Percentiles rank a stretch among this genome's conserved stretches.
These are phyloP conservation scores for Paradisaea rubra DNA, from an alignment of 2,113 vertebrate species.

Conservation along the genomic window DNA sequence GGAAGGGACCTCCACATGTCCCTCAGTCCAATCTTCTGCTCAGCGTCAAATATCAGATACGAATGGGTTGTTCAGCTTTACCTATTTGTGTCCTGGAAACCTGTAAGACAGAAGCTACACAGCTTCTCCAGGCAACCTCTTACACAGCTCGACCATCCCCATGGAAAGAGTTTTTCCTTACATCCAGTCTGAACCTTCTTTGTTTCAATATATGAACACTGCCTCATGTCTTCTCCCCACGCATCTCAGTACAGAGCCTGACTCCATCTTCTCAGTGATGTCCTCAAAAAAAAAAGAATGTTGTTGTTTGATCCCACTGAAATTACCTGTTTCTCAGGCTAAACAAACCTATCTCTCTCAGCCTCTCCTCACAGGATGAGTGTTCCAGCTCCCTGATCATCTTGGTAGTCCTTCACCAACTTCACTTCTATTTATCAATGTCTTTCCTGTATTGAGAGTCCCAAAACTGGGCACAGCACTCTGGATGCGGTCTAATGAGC, in stretches of 20 bases:
- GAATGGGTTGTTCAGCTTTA: neutral
- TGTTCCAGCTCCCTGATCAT: neutral
- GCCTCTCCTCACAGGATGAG: neutral
- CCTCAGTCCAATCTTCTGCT: neutral
- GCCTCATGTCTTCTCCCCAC: fast-evolving
- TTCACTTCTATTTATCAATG: neutral
- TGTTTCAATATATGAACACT: neutral
- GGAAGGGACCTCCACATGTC: neutral
- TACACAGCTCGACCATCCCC: neutral
- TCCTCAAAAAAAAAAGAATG: neutral
- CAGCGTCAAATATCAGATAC: neutral
- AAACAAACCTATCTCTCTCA: neutral
- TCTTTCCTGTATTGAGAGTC: neutral
- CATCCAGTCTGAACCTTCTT: neutral
- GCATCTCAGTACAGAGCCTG: neutral
- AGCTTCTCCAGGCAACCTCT: neutral
- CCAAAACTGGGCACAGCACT: neutral
- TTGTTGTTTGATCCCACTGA: neutral
- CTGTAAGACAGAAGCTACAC: neutral
- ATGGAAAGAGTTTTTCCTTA: neutral
- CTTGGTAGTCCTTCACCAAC: neutral
- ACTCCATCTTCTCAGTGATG: neutral
- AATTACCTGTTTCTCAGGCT: neutral
- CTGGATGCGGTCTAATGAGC: neutral
- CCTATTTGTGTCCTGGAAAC: neutral